These are phyloP conservation scores for Columba guinea DNA, from an alignment of 2,797 vertebrate genomes.

Conservation along the genomic window DNA sequence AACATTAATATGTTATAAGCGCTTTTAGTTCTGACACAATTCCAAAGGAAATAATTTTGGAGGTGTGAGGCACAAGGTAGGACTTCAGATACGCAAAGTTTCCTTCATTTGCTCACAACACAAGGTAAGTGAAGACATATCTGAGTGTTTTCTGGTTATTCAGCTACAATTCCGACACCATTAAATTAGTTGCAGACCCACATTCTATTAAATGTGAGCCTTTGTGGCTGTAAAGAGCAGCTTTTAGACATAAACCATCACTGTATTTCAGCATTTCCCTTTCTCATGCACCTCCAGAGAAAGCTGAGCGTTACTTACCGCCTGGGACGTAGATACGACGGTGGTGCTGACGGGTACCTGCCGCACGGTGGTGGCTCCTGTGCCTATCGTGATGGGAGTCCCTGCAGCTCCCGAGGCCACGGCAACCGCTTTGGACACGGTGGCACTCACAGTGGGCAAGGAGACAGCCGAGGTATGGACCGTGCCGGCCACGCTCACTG, in stretches of 20 bases:
- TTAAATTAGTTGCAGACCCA: neutral
- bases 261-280: neutral
- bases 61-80: neutral
- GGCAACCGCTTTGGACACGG: constrained; percentile 84
- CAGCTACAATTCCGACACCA: neutral
- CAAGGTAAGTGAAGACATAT: neutral
- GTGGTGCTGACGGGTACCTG: constrained; percentile 90
- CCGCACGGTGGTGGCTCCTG: constrained; percentile 85
- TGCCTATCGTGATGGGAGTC: constrained; percentile 84
- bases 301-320: constrained; percentile 79
- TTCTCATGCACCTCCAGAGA: neutral
- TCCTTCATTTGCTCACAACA: neutral
- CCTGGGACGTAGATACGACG: constrained; percentile 87
- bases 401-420: constrained; percentile 82
- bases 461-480: constrained; percentile 83
- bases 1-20: neutral
- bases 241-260: neutral
- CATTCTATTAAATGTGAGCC: neutral
- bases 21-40: neutral
- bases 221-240: neutral
- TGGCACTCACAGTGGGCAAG: constrained; percentile 84
- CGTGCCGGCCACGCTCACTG: constrained; percentile 69
- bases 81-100: neutral
- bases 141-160: neutral
- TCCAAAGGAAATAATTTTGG: neutral